These are phyloP conservation scores for Girardinus metallicus DNA, from an alignment of 2,797 vertebrate genomes.

Conservation along the genomic window DNA sequence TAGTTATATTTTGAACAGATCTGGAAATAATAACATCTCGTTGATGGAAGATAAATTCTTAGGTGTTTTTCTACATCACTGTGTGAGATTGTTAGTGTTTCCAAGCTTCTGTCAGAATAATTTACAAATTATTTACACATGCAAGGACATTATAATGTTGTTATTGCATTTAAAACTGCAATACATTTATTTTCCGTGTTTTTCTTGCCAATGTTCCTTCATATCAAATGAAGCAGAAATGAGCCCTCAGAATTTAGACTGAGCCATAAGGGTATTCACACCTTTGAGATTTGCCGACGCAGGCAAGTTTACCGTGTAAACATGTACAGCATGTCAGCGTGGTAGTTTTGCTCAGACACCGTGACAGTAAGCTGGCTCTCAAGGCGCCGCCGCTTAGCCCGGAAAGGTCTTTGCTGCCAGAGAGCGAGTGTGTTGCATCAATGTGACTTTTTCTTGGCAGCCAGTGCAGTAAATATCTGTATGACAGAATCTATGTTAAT, in stretches of 20 bases:
- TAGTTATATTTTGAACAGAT: background rate
- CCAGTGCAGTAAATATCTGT: constrained; percentile 51
- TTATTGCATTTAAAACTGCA: background rate
- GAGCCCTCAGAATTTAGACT: background rate
- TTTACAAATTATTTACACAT: background rate
- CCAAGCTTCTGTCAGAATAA: background rate
- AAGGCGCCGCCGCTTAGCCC: constrained; percentile 29
- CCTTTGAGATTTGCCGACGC: constrained; percentile 5
- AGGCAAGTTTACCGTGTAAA: constrained; percentile 11
- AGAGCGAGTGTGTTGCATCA: constrained; percentile 50
- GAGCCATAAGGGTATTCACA: constrained; percentile 9
- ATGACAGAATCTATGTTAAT: constrained; percentile 67
- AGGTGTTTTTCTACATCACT: background rate
- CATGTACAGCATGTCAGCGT: constrained; percentile 30
- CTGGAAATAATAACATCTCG: too few relatives aligned
- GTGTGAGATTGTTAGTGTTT: background rate
- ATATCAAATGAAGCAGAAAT: constrained; percentile 3
- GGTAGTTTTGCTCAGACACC: constrained; percentile 28
- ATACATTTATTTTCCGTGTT: background rate
- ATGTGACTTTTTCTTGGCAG: constrained; percentile 60
- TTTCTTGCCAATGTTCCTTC: constrained; percentile 1
- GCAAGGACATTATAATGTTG: background rate
- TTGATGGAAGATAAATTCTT: background rate
- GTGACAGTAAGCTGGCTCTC: constrained; percentile 26
- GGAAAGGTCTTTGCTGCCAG: constrained; percentile 60